Conservation (phyloP, 2,113 vertebrate genomes). For the Syngnathus floridae region DNA sequence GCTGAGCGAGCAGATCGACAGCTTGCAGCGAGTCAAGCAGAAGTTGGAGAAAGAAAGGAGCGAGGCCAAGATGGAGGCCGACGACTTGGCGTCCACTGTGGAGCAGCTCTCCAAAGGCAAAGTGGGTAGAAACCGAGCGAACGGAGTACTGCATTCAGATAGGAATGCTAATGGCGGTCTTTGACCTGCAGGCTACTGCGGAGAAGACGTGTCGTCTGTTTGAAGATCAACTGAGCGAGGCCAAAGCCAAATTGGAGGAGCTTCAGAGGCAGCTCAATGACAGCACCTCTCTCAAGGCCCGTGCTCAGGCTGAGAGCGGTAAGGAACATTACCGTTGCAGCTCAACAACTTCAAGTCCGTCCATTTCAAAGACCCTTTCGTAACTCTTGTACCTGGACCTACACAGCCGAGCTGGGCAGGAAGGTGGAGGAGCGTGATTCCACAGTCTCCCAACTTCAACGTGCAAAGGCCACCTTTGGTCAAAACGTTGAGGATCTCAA, state of each 20-base stretch:
- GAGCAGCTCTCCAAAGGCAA: conserved; percentile 84
- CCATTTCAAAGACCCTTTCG: too few species aligned
- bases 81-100: conserved; percentile 79
- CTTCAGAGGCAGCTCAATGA: conserved; percentile 83
- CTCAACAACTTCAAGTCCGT: too few species aligned
- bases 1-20: conserved; percentile 86
- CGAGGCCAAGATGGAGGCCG: conserved; percentile 85
- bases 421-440: conserved; percentile 85
- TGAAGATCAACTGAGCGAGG: conserved; percentile 87
- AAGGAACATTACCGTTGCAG: conserved; percentile 1
- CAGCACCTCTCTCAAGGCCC: conserved; percentile 70
- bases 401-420: conserved; percentile 79
- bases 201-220: conserved; percentile 85
- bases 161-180: background rate
- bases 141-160: background rate
- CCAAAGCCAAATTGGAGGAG: conserved; percentile 83
- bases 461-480: conserved; percentile 77
- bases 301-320: conserved; percentile 84
- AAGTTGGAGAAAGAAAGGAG: conserved; percentile 89
- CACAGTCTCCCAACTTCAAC: conserved; percentile 83
- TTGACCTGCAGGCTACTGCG: conserved; percentile 67
- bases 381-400: background rate
- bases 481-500: conserved; percentile 85
- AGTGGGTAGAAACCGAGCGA: conserved; percentile 54
- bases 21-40: conserved; percentile 84